Evolutionary conservation across 2,113 vertebrate genomes (phyloP).

Genomic region (Alectura lathami): DNA sequence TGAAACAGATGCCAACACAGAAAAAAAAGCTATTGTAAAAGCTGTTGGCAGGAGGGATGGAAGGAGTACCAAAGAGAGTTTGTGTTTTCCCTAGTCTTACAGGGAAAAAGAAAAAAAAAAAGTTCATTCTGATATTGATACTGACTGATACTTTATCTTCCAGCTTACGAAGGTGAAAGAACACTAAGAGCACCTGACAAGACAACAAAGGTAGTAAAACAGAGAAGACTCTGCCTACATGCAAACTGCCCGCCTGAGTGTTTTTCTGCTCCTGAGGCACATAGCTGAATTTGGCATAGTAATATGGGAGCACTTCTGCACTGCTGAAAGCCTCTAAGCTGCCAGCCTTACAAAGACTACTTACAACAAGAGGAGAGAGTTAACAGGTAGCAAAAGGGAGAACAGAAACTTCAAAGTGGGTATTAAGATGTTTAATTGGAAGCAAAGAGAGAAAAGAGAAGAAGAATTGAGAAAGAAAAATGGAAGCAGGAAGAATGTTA

Average conservation of each 20-base stretch:
- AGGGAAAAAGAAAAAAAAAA: accelerated
- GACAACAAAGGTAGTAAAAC: background rate
- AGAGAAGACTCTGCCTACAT: background rate
- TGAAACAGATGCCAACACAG: background rate
- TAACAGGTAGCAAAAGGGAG: background rate
- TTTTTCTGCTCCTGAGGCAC: background rate
- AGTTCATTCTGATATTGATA: background rate
- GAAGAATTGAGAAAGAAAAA: background rate
- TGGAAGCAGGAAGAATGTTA: background rate
- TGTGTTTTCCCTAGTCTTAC: background rate
- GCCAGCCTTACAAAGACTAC: background rate
- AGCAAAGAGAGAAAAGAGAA: background rate
- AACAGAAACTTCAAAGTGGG: background rate
- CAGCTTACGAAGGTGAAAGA: background rate
- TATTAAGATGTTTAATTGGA: background rate
- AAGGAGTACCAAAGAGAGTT: background rate
- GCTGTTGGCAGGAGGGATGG: background rate
- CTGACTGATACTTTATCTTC: background rate
- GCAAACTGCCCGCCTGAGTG: background rate
- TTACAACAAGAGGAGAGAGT: background rate
- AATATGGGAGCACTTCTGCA: background rate
- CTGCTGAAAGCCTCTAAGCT: background rate
- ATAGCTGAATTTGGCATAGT: background rate
- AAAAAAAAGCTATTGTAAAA: background rate
- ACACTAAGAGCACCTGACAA: background rate